Evolutionary conservation across 2,888 invertebrate species (phyloP).

Genomic region (Osmoderma eremita): DNA sequence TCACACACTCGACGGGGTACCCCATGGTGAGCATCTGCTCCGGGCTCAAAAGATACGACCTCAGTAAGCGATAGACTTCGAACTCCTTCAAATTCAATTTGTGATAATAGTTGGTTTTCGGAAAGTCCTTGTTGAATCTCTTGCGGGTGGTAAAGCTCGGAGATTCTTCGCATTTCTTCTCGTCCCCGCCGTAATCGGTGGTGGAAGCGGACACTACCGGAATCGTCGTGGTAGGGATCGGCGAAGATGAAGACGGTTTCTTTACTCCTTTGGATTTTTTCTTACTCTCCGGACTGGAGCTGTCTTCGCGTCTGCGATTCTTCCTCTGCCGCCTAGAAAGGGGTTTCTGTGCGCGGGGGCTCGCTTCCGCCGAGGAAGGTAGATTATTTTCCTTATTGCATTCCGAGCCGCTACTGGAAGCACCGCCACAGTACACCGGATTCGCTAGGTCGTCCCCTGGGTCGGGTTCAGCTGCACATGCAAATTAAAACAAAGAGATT

Average conservation of each 20-base stretch:
- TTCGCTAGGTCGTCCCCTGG: slow-evolving; percentile 55
- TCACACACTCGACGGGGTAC: slow-evolving; percentile 75
- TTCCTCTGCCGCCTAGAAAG: slow-evolving; percentile 68
- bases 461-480: slow-evolving; percentile 63
- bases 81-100: slow-evolving; percentile 66
- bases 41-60: slow-evolving; percentile 71
- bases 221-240: neutral
- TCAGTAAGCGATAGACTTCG: slow-evolving; percentile 69
- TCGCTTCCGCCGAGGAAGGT: slow-evolving; percentile 64
- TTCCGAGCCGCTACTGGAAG: slow-evolving; percentile 56
- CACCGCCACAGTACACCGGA: slow-evolving; percentile 36
- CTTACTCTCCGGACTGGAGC: slow-evolving; percentile 53
- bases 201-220: neutral
- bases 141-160: slow-evolving; percentile 43
- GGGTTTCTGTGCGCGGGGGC: slow-evolving; percentile 64
- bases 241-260: neutral
- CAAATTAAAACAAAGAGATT: slow-evolving; percentile 46
- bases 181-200: neutral
- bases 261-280: slow-evolving; percentile 47
- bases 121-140: neutral
- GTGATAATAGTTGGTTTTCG: slow-evolving; percentile 54
- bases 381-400: slow-evolving; percentile 53
- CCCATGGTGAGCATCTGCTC: slow-evolving; percentile 74
- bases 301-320: slow-evolving; percentile 61
- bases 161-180: slow-evolving; percentile 1